Conservation (phyloP, 2,888 invertebrate species). For the Hymenopus coronatus region DNA sequence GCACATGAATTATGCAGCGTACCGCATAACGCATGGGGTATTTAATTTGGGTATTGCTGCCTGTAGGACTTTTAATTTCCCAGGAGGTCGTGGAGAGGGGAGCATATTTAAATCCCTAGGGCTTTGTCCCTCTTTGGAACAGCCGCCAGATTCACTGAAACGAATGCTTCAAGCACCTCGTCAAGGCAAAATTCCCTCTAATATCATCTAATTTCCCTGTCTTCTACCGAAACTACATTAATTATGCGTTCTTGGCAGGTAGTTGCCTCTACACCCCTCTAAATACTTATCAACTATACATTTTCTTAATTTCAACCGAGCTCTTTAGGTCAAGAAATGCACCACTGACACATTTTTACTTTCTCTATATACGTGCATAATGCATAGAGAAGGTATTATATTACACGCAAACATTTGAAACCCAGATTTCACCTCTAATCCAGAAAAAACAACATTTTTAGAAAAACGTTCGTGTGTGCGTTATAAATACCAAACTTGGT, state of each 20-base stretch:
- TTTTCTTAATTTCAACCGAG: too few relatives aligned
- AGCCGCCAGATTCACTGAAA: neutral
- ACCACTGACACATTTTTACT: too few relatives aligned
- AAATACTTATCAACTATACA: too few relatives aligned
- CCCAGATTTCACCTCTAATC: too few relatives aligned
- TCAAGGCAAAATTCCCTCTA: neutral
- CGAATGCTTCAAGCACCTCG: neutral
- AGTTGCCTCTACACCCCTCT: neutral
- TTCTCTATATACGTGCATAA: too few relatives aligned
- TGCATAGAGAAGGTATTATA: too few relatives aligned
- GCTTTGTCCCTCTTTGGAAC: neutral
- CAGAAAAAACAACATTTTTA: too few relatives aligned
- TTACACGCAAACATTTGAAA: too few relatives aligned
- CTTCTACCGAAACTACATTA: neutral
- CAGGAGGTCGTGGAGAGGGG: neutral
- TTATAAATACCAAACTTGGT: too few relatives aligned
- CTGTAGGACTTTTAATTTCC: neutral
- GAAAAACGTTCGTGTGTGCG: too few relatives aligned
- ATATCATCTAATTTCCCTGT: neutral
- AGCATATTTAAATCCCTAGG: neutral
- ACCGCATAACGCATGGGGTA: neutral
- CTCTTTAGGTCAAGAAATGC: too few relatives aligned
- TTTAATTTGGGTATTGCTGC: neutral
- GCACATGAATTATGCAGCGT: neutral
- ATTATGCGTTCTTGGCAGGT: neutral